Base-by-base conservation (phyloP, 2,888 invertebrate species). In the Cheilosia impressa region DNA sequence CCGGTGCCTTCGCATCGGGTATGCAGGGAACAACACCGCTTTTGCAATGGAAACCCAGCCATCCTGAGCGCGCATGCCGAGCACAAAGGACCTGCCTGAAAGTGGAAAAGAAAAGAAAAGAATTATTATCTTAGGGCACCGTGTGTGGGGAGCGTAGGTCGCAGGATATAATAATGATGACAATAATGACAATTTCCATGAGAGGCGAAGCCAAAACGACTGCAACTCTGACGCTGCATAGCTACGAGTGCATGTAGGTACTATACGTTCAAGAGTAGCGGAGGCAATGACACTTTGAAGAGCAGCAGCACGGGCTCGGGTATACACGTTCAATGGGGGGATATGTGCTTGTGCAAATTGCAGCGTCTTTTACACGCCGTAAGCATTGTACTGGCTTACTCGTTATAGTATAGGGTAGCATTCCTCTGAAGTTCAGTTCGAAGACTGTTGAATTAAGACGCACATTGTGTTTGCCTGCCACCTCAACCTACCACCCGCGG, bases 201-300 rank as follows among this genome's bases (percentile, higher is more conserved):
- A 71, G 81, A 72, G 55, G 47, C 47, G 57, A 58, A 19, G 52
- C 24, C 71, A 60, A 41, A 55, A 65, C 66, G 58, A 73, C 47
- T 72, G 13, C 22, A 52, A 52, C 13, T 22, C 52, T 52, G 13
- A 13, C 13, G 38, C 3, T 13, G 38, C 4, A 6, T 17, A 47
- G 45, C 45, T 17, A 17, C 45, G 45, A 45, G 45, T 6, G 4
- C 5, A 17, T 31, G 50, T 13, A 43, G 4, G 17, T 17, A 47
- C 17, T 53, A 31, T 43, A 47, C 75, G 65, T 78, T 80, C 79
- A 84, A 75, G 80, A 75, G 55, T 69, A 65, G 77, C 58, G 81
- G 72, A 85, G 85, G 85, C 85, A 85, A 85, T 85, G 85, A 85
- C 85, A 85, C 81, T 76, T 85, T 77, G 63, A 81, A 81, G 72